Percentiles rank a stretch among this genome's conserved stretches.
Conservation (phyloP, 2,888 invertebrate species). For the Drosophila tripunctata region DNA sequence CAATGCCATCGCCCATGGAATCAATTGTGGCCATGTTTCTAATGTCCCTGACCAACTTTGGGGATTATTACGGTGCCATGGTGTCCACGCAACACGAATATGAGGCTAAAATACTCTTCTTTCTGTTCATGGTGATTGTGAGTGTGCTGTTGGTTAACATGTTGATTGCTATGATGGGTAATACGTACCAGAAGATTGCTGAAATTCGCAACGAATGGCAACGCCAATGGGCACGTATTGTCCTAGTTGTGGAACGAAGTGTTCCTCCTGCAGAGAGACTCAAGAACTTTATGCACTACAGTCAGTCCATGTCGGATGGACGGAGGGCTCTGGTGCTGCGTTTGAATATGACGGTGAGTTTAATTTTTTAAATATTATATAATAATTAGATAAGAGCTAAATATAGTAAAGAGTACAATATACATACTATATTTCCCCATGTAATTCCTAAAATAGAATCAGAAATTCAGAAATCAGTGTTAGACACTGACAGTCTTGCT, state of each 20-base stretch:
- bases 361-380: neutral
- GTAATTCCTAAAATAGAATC: no score
- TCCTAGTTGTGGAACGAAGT: constrained; percentile 98
- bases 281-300: constrained; percentile 94
- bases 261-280: constrained; percentile 94
- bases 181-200: constrained; percentile 98
- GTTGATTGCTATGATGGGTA: constrained; percentile 99
- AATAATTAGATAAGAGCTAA: no score
- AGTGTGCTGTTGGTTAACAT: constrained; percentile 97
- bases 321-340: constrained; percentile 93
- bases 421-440: no score
- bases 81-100: constrained; percentile 94
- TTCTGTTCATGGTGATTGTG: constrained; percentile 98
- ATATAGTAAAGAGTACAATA: no score
- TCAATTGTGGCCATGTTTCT: constrained; percentile 99
- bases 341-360: constrained; percentile 92
- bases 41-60: constrained; percentile 98
- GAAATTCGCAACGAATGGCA: constrained; percentile 99
- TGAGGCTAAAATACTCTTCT: constrained; percentile 95
- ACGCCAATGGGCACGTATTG: constrained; percentile 98
- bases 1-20: constrained; percentile 96
- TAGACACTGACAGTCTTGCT: no score
- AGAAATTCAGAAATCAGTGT: no score
- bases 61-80: constrained; percentile 96
- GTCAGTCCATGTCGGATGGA: constrained; percentile 96